Evolutionary conservation across 2,113 vertebrate species (phyloP).

Genomic region (Sigmodon hispidus): DNA sequence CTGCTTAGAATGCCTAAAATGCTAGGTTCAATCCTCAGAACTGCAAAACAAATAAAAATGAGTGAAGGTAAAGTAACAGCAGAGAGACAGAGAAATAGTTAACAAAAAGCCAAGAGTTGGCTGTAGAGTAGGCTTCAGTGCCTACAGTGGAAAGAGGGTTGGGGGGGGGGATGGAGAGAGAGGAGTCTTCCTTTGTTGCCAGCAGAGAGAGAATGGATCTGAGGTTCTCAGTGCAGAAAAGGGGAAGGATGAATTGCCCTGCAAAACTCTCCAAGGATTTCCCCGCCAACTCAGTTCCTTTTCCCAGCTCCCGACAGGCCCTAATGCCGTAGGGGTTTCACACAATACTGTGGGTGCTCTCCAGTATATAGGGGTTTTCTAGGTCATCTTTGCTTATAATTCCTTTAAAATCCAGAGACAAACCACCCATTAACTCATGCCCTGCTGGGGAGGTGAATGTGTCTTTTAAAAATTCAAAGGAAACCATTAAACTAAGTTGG

Average conservation of each 20-base stretch:
- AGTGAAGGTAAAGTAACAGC: neutral
- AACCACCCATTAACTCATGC: conserved; percentile 77
- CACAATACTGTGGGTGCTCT: conserved; percentile 37
- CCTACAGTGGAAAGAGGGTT: fast-evolving
- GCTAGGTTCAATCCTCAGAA: neutral
- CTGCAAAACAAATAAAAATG: neutral
- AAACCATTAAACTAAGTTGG: conserved; percentile 77
- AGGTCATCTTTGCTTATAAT: conserved; percentile 63
- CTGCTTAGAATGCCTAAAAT: too few relatives aligned
- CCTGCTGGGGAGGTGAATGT: conserved; percentile 69
- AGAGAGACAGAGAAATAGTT: neutral
- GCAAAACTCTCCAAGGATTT: neutral
- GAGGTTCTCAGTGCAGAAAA: neutral
- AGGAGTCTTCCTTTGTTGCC: neutral
- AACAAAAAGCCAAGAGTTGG: neutral
- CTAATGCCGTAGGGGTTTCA: conserved; percentile 59
- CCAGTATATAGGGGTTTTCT: conserved; percentile 43
- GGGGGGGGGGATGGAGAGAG: fast-evolving
- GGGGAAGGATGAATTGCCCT: neutral
- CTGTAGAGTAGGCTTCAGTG: neutral
- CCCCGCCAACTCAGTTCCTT: neutral
- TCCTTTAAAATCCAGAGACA: conserved; percentile 75
- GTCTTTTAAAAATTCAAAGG: conserved; percentile 80
- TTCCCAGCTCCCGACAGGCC: conserved; percentile 2
- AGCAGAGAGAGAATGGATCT: neutral